phyloP scores from a whole-genome alignment of 1,140 invertebrate genomes.

The Leptinotarsa lineolata region DNA sequence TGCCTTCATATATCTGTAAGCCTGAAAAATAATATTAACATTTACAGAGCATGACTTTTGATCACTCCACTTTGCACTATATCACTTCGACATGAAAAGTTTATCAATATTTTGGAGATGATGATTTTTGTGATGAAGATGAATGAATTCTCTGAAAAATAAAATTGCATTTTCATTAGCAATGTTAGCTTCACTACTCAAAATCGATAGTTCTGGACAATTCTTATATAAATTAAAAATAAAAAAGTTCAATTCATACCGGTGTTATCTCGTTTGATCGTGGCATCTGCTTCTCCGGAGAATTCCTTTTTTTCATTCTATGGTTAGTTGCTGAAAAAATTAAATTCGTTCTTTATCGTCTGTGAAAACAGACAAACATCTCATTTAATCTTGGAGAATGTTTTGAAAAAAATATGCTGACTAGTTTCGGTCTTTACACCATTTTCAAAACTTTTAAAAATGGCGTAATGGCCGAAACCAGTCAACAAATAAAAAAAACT shows the following conservation, averaged over 20 bases:
- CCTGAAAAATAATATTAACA: conserved; percentile 40
- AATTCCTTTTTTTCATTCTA: conserved; percentile 17
- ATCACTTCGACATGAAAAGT: conserved; percentile 4
- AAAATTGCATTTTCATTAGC: conserved; percentile 19
- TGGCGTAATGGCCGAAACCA: too few species aligned
- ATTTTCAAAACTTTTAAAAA: too few species aligned
- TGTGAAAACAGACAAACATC: not conserved
- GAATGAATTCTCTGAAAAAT: conserved; percentile 50
- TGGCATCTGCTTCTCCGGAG: conserved; percentile 8
- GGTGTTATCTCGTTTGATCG: conserved; percentile 46
- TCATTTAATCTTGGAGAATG: too few species aligned
- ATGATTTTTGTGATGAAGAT: conserved; percentile 48
- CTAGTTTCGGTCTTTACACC: too few species aligned
- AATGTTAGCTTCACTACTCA: too few species aligned
- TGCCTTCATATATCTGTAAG: conserved; percentile 48
- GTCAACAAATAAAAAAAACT: too few species aligned
- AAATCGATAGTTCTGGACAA: too few species aligned
- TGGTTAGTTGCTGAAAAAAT: conserved; percentile 12
- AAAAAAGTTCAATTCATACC: conserved; percentile 41
- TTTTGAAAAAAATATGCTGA: too few species aligned
- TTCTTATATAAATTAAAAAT: too few species aligned
- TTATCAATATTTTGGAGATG: conserved; percentile 23
- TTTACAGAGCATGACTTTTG: conserved; percentile 7
- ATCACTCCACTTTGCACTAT: conserved; percentile 13
- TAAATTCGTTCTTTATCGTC: not conserved